Evolutionary conservation across 2,888 invertebrate species (phyloP), one percentile per base, ranked within the genome.

Genomic region (Bellardia bayeri): DNA sequence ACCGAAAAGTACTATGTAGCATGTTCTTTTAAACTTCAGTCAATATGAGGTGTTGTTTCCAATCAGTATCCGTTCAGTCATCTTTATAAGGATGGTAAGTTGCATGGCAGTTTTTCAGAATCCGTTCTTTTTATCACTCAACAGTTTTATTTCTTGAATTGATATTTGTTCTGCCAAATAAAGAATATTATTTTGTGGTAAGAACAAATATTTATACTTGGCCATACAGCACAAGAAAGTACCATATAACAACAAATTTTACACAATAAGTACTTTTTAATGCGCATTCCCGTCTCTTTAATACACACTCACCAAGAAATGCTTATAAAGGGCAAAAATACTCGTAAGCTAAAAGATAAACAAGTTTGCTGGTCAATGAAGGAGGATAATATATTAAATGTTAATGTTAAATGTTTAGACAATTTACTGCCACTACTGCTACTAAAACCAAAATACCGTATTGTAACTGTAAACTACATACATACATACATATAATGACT

Each of bases 361-460:
- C 14, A 72, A 30, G 23, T 40, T 56, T 72, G 3, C 23, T 11
- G 2, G 16, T 37, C 72, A n/a, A n/a, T 33, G 45, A 33, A 40
- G 11, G 56, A 61, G 30, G 33, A 33, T 3, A 33, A 33, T 56
- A n/a, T 40, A 30, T 40, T 2, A 37, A 63, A 75, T 23, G 23
- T 61, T 74, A 63, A 75, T 14, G 33, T n/a, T 13, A 61, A 75
- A 49, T 61, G 37, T 23, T 51, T 51, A 63, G 6, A 42, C 42
- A 14, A 64, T 54, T 54, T 54, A 37, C 61, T 63, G 7, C 9
- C 16, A 37, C 37, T 37, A 64, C 63, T 23, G 33, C 13, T 63
- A 64, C 33, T 23, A 51, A 6, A 13, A 14, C 3, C 49, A 51
- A 7, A n/a, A n/a, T 3, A 56, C 13, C 30, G 16, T 56, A 42